Base-by-base conservation (phyloP, 2,888 invertebrate species). In the Frankliniella intonsa region DNA sequence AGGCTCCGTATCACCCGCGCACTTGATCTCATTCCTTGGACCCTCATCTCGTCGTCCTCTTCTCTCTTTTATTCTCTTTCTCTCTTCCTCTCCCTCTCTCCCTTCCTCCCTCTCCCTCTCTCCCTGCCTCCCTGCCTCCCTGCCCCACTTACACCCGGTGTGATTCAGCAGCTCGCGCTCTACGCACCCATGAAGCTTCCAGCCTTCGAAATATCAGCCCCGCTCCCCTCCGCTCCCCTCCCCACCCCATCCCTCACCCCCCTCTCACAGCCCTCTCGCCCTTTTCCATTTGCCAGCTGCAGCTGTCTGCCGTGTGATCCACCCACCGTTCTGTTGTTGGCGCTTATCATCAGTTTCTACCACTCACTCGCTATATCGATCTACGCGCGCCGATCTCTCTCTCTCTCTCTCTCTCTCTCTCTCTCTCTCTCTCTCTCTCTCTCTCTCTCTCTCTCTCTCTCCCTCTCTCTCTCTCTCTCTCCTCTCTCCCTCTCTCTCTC, bases 1-100 rank as follows among this genome's bases (percentile, higher is more conserved):
- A 38, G 38, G 38, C 38, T 62, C 62, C 62, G 62, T 62, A 62
- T 62, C 62, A 62, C 62, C 62, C 17, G 62, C 38, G 38, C 62
- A 62, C 62, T 62, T 62, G 62, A 62, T 62, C 62, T 62, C n/a
- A 62, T 62, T 62, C 62, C 62, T 62, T 62, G 62, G 62, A 62
- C 62, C 62, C 62, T 62, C 62, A 62, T 62, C 62, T 62, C n/a
- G 11, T 62, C 19, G 0, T n/a, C 14, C 62, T 7, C 62, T 17
- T 14, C 62, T 62, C 62, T 62, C 62, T 62, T n/a, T 62, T n/a
- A 38, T 2, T 14, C 62, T 62, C 62, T n/a, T 14, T 17, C 17
- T n/a, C 62, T 14, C 55, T 55, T 10, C 14, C 51, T 51, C 51
- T 51, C 51, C 14, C 51, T 51, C 51, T 51, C 14, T 51, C 51